Evolutionary conservation across 2,113 vertebrate species (phyloP), one percentile per base, ranked within the genome.

Genomic region (Tautogolabrus adspersus): DNA sequence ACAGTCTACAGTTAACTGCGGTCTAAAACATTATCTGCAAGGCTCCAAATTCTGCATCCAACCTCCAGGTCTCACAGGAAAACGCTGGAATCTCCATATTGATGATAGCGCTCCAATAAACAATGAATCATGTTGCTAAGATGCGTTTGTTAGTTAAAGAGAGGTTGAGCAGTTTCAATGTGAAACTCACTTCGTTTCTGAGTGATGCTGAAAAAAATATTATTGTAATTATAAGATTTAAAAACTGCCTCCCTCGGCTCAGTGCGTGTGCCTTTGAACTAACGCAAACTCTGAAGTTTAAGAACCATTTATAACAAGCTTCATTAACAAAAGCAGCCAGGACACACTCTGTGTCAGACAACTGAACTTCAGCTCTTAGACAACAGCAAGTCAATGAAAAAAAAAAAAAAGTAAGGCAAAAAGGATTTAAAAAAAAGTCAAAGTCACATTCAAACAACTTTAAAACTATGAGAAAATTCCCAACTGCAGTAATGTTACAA

Each of bases 11-110:
- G 82, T 82, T 85, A 92, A 82, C 88, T 86, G 88, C 47, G 38
- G 80, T 86, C 89, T 78, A 86, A 90, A 92, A 91, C 90, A 94
- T 93, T 94, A 94, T 93, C 93, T 92, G 80, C 86, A 71, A 91
- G 91, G 90, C 91, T 94, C 93, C 87, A 95, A 89, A 95, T 94
- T 95, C 93, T 94, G 93, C 94, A 95, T 90, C 68, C 85, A 92
- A 83, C 82, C 93, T 94, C 91, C 88, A 94, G 90, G 92, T 95
- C 94, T 95, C 94, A 92, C 93, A 92, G 83, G 89, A 88, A 86
- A 92, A 93, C 8, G 93, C 82, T 94, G 93, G 92, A 95, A 95
- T 94, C 91, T 93, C 89, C 87, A 92, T 87, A 89, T 90, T 88
- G 88, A 91, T 91, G 93, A 90, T 84, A 82, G 85, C 57, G 90